These are phyloP conservation scores for Flexamia atlantica DNA, from an alignment of 2,888 invertebrate species.

Conservation along the genomic window DNA sequence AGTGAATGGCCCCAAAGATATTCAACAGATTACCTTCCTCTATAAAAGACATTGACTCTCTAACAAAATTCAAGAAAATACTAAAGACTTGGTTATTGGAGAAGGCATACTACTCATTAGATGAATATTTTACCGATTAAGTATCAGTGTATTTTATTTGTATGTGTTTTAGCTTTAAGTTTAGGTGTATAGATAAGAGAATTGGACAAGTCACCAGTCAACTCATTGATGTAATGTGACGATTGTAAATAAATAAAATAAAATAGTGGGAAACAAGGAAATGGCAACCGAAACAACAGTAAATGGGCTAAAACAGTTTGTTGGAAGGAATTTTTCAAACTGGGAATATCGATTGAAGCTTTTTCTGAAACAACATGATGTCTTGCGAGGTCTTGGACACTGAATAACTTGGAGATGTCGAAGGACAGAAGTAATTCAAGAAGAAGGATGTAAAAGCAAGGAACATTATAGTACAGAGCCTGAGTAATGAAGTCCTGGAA, in stretches of 20 bases:
- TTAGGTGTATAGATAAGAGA: too few species aligned
- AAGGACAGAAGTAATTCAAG: background rate
- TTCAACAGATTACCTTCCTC: too few species aligned
- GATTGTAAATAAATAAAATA: background rate
- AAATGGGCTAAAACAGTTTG: background rate
- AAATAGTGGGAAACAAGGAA: background rate
- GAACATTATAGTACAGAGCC: background rate
- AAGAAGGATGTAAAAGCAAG: background rate
- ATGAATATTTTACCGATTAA: too few species aligned
- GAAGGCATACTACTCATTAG: too few species aligned
- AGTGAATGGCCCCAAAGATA: too few species aligned
- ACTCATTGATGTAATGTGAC: too few species aligned
- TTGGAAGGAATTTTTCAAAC: background rate
- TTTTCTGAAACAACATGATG: background rate
- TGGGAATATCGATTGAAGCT: background rate
- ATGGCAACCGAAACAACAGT: background rate
- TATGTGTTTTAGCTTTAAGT: too few species aligned
- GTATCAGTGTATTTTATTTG: too few species aligned
- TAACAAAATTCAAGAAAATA: too few species aligned
- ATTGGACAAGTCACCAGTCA: too few species aligned
- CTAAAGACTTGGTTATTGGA: too few species aligned
- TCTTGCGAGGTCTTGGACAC: background rate
- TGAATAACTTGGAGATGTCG: background rate
- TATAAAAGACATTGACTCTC: too few species aligned
- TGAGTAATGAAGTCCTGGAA: background rate